Base-by-base conservation (phyloP, 1,140 invertebrate genomes). In the Zaprionus tsacasi region DNA sequence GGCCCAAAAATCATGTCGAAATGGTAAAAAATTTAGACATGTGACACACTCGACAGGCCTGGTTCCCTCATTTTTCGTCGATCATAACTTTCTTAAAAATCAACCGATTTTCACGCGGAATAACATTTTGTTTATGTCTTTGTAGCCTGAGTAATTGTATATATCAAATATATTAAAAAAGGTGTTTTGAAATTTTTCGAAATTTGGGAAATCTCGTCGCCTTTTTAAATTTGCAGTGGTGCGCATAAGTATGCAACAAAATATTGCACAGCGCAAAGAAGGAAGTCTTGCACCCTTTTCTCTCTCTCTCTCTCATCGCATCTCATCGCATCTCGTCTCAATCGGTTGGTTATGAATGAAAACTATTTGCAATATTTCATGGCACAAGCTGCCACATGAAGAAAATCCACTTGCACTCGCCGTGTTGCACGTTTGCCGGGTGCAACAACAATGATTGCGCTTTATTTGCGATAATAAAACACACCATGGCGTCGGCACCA, bases 381-480 rank as follows among this genome's bases (percentile, higher is more conserved):
- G 27, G 45, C 58, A 66, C 59, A 70, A 80, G 80, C 83, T 88
- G 83, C 79, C 73, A 80, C 82, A 79, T 68, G 82, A 79, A 85
- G 75, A 66, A 85, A 89, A 88, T 83, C 85, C 85, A 85, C 68
- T 70, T 67, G 76, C 70, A 8, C 27, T 63, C 27, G 40, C 48
- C 43, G 66, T 38, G 74, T 43, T 66, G 54, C 54, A 70, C 60
- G 61, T 55, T 76, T 40, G 61, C 63, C 52, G 27, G 79, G 70
- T 87, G 85, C 83, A 86, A 89, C 83, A 88, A 79, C 83, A 91
- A 90, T 91, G 89, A 91, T 91, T 91, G 89, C 88, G 88, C 88
- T 91, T 91, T 91, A 91, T 91, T 91, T 91, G 88, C 78, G 79
- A 91, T 91, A 91, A 91, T 91, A 91, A 91, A 91, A 91, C 88